Evolutionary conservation across 2,888 invertebrate genomes (phyloP), one percentile per base, ranked within the genome.

Genomic region (Lasius fuliginosus): DNA sequence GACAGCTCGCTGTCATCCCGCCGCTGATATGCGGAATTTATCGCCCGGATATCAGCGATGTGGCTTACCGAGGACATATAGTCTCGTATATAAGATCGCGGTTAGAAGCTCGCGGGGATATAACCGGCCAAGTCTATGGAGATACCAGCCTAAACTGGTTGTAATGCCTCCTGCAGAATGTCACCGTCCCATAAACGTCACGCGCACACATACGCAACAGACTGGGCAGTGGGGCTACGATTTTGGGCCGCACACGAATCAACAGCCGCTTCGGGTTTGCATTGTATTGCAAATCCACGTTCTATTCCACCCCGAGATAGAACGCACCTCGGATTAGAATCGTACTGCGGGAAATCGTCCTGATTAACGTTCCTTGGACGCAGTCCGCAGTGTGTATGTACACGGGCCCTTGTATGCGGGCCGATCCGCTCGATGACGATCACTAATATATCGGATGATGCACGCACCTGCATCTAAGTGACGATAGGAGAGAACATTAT

Each of bases 11-110:
- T 85, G 86, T 86, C 85, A 86, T 85, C 27, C 85, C 77, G 71
- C 83, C 71, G 85, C 88, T 88, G 93, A 93, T 93, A 92, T 83
- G 83, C 81, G 81, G 91, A 91, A 93, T 93, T 93, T 93, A 93
- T 90, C 89, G 87, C 85, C 86, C 89, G 91, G 92, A 92, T 93
- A 90, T 91, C 89, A 87, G 89, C 84, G 88, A 73, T 88, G 86
- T 90, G 91, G 91, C 90, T 88, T 88, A 86, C 85, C 86, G 84
- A 84, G 82, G 79, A 86, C 88, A 65, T 46, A 33, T 18, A 60
- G 56, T 4, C 53, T 71, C 89, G 71, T 68, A 83, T 82, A 69
- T 87, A 89, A 89, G 90, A 87, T 82, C 87, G 65, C 46, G 75
- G 85, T 79, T 82, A 85, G 85, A 73, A 86, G 88, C 89, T 92